Base-by-base conservation (phyloP, 2,113 vertebrate species). In the Sander vitreus region DNA sequence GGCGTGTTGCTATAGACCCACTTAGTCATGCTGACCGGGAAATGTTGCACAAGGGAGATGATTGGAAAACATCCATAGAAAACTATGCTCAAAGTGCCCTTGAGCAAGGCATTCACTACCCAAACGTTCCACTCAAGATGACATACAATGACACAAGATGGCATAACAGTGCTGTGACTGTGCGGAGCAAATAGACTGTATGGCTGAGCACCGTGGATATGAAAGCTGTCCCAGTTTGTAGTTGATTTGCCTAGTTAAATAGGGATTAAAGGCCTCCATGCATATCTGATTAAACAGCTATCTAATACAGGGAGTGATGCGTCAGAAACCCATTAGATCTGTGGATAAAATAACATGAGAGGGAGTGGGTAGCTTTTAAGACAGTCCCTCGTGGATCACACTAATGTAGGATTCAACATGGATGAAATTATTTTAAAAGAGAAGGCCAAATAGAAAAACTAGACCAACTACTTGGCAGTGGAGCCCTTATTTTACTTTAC, bases 241-340 rank as follows among this genome's bases (percentile, higher is more conserved):
- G 0, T 23, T 33, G 9, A 45, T 76, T 74, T 70, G 70, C 19
- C 23, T 47, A 16, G 54, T 81, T 88, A 70, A 84, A 80, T 66
- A 76, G 43, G 69, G 77, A 90, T 85, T 7, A 39, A 78, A 78
- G 82, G 60, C 62, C 43, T 72, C 58, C 51, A 14, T 47, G 63
- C 59, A 85, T 68, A 81, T 74, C 66, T 86, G 62, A 86, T 83
- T 80, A 87, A 53, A 80, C 30, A 0, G 39, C 71, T 70, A 90
- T 85, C 54, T 55, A 74, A 87, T 80, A 80, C 27, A 16, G 50
- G 21, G 55, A 58, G 50, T 15, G 77, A 74, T 33, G 83, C 62
- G 77, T 80, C 78, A 78, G 55, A 57, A 13, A 33, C 64, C 25
- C 39, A 68, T 21, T 48, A 65, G 62, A 87, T 48, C 36, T 39